Base-by-base conservation (phyloP, 2,888 invertebrate species). In the Drosophila anomalata region DNA sequence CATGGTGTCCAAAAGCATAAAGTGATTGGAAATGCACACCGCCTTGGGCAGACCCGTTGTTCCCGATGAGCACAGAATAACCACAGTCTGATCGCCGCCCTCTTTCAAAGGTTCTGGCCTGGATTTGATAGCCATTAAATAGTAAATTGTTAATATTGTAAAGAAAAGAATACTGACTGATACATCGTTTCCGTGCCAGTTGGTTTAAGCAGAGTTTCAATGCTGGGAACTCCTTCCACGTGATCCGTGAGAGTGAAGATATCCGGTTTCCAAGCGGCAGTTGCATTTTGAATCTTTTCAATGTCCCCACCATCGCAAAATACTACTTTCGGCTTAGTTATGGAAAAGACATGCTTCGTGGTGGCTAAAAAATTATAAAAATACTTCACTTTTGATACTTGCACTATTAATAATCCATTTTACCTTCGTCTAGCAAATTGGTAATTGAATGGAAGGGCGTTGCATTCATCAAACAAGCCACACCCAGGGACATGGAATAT, bases 31-130 rank as follows among this genome's bases (percentile, higher is more conserved):
- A 8, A 79, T 69, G 55, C 79, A 82, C 1, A 82, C 83, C 0
- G 82, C 84, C 55, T 89, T 89, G 22, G 88, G 82, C 17, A 79
- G 9, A 3, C 89, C 89, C 0, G 85, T 87, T 1, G 88, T 87
- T 9, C 90, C 89, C 8, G 89, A 87, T 2, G 89, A 88, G 41
- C 85, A 80, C 0, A 89, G 26, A 36, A 89, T 88, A 2, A 70
- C 75, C 2, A 77, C 78, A 9, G 79, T 76, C 56, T 86, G 80
- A 48, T 79, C 77, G 1, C 68, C 81, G 11, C 33, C 33, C 11
- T 42, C 57, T 12, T 59, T 63, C 2, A 84, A 42, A 0, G 55
- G 42, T 17, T 80, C 78, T 3, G 79, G 79, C 12, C 79, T 79
- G 12, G 33, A 33, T 33, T 11, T 11, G 4, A 33, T 33, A 12